These are phyloP conservation scores for Chrysina gloriosa DNA, from an alignment of 2,888 invertebrate genomes.

Conservation along the genomic window DNA sequence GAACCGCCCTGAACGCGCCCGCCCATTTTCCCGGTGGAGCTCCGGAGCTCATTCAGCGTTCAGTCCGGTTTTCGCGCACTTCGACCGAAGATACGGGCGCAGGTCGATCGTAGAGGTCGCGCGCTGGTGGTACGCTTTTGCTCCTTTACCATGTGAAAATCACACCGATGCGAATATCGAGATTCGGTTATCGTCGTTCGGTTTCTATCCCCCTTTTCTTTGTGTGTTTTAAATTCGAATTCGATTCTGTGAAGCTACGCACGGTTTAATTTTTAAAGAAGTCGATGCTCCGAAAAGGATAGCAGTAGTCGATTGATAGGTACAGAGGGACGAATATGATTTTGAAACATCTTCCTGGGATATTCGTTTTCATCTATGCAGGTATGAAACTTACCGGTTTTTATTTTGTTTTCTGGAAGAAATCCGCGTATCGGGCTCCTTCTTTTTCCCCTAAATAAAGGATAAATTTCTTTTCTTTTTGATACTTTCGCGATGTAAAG, in stretches of 20 bases:
- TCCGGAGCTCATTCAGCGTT: conserved; percentile 40
- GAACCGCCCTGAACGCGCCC: conserved; percentile 49
- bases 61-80: conserved; percentile 40
- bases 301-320: too few species aligned
- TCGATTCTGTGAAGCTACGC: too few species aligned
- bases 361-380: conserved; percentile 48
- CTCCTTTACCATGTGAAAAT: not conserved
- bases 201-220: too few species aligned
- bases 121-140: conserved; percentile 28
- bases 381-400: conserved; percentile 39
- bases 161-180: not conserved
- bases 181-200: too few species aligned
- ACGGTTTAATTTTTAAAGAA: too few species aligned
- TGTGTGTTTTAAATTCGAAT: too few species aligned
- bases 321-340: conserved; percentile 43
- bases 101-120: conserved; percentile 31
- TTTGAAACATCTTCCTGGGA: conserved; percentile 46
- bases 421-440: too few species aligned
- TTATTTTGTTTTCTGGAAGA: not conserved
- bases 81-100: not conserved
- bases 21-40: conserved; percentile 52
- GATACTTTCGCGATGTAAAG: too few species aligned
- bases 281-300: conserved; percentile 1
- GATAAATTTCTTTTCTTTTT: too few species aligned
- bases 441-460: too few species aligned